A percentile compares a stretch with the other conserved stretches of the same genome.
Evolutionary conservation across 2,888 invertebrate species (phyloP).

Genomic region (Amphipoea oculea): DNA sequence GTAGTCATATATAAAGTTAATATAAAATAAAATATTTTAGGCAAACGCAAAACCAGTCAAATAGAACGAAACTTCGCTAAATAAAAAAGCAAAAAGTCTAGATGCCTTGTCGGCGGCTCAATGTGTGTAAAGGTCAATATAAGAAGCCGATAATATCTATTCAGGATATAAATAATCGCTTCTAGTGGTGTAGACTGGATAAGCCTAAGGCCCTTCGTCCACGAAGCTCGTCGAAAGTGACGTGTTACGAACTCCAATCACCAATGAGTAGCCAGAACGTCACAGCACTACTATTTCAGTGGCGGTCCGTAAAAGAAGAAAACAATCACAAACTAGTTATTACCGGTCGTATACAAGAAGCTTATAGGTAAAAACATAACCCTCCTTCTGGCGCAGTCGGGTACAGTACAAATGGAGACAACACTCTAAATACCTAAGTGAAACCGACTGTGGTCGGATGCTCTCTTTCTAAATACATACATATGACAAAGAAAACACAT

Average conservation of each 20-base stretch:
- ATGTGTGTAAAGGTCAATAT: constrained; percentile 37
- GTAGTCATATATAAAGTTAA: too few species aligned
- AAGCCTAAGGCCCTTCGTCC: constrained; percentile 9
- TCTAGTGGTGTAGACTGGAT: constrained; percentile 29
- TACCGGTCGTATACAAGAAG: background rate
- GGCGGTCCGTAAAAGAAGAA: background rate
- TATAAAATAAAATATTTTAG: constrained; percentile 6
- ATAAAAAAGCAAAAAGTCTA: constrained; percentile 46
- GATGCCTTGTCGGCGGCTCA: constrained; percentile 30
- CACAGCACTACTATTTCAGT: too few species aligned
- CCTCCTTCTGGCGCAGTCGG: too few species aligned
- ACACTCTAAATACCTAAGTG: too few species aligned
- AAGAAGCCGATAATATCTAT: constrained; percentile 47
- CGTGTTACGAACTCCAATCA: background rate
- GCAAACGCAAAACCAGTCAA: constrained; percentile 27
- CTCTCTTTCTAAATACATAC: too few species aligned
- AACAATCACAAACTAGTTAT: background rate
- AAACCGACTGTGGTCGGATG: too few species aligned
- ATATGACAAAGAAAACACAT: too few species aligned
- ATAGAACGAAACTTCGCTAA: constrained; percentile 32
- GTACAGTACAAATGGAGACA: too few species aligned
- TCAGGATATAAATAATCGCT: constrained; percentile 48
- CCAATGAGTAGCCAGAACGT: too few species aligned
- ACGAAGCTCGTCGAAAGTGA: background rate
- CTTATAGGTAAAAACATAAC: too few species aligned